Conservation (phyloP, 2,888 invertebrate species). For the Caenorhabditis drosophilae region DNA sequence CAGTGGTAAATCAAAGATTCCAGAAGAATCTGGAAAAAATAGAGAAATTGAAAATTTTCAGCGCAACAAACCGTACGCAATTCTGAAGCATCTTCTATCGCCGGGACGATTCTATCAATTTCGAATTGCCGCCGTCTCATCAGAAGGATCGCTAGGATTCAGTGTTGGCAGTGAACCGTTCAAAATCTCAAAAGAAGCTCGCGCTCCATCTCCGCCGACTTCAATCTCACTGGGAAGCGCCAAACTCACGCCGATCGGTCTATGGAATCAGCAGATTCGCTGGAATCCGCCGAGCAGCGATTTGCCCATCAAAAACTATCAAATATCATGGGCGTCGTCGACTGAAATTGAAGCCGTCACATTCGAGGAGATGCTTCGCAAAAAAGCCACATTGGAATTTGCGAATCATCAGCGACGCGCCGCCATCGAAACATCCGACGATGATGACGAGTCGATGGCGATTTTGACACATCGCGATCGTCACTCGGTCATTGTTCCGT, state of each 20-base stretch:
- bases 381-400: constrained; percentile 30
- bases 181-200: constrained; percentile 64
- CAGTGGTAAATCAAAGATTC: constrained; percentile 39
- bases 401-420: constrained; percentile 39
- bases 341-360: constrained; percentile 39
- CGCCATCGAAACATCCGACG: neutral
- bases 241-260: constrained; percentile 18
- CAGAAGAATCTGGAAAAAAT: neutral
- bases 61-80: constrained; percentile 67
- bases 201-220: constrained; percentile 58
- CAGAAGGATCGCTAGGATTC: constrained; percentile 68
- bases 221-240: constrained; percentile 53
- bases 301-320: constrained; percentile 65
- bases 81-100: constrained; percentile 66
- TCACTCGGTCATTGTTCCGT: constrained; percentile 52
- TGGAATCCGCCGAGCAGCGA: constrained; percentile 66
- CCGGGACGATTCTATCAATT: constrained; percentile 67
- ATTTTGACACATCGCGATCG: constrained; percentile 25
- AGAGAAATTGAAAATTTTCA: constrained; percentile 28
- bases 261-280: constrained; percentile 55
- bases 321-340: constrained; percentile 51
- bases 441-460: constrained; percentile 31
- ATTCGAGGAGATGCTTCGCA: constrained; percentile 42
- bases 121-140: constrained; percentile 68
- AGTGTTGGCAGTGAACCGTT: constrained; percentile 61